Base-by-base conservation (phyloP, 2,797 vertebrate species). In the Danio choprae region DNA sequence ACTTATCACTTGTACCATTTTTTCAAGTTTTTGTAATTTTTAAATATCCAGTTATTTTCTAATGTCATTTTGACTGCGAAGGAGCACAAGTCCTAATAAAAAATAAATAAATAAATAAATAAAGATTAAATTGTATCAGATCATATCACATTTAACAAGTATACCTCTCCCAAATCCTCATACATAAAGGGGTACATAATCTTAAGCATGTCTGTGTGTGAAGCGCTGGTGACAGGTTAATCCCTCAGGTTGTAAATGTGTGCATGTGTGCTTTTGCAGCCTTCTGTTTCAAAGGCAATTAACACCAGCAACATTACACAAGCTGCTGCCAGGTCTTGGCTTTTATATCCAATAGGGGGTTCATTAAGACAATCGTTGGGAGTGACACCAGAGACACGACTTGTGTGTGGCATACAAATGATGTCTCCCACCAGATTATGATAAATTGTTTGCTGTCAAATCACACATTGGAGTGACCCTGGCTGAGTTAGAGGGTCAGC, bases 291-390 rank as follows among this genome's bases (percentile, higher is more conserved):
- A 48, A 9, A 3, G 12, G 7, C 13, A 50, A 11, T 51, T 51
- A 16, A 36, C 46, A 69, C 8, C 50, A 2, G 15, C 8, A 48
- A 36, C 9, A 51, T 48, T 29, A 36, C 5, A 69, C 7, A 51
- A 69, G 13, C 5, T 50, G 20, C 13, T 51, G 15, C 20, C 46
- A 69, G 10, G 41, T 63, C 22, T 48, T 68, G 44, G 7, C 20
- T 68, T 48, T 68, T 68, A 16, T 46, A 65, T 15, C 44, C 64
- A 36, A 10, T 8, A 48, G 64, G 44, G 43, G 46, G 64, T 67
- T 67, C 64, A 67, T 48, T 67, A 63, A 22, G 44, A 67, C 20
- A 15, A 9, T 16, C 4, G 7, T 16, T 46, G 20, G 20, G 3
- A 67, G 12, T 48, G 20, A 29, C 43, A 36, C 13, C 43, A 29